These are phyloP conservation scores for Eulemur rufifrons DNA, from an alignment of 2,113 vertebrate species.

Conservation along the genomic window DNA sequence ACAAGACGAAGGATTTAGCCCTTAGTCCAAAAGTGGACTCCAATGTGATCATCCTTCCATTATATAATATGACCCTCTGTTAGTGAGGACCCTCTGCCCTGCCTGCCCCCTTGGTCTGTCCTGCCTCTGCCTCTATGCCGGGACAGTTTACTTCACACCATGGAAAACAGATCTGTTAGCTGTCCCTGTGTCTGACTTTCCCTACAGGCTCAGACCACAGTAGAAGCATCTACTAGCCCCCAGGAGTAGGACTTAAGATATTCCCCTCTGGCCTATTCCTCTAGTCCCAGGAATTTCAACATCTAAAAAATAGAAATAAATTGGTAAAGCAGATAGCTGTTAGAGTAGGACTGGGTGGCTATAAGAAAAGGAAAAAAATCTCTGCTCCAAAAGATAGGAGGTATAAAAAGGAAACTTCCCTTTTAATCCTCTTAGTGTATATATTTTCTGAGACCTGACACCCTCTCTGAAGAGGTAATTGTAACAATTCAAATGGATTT, in stretches of 20 bases:
- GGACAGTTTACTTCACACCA: background rate
- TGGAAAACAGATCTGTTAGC: background rate
- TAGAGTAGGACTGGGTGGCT: background rate
- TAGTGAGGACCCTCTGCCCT: no score
- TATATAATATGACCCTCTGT: background rate
- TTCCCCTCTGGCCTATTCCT: background rate
- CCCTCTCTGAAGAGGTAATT: background rate
- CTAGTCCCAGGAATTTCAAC: background rate
- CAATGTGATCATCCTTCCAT: background rate
- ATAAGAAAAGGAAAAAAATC: background rate
- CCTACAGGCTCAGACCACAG: background rate
- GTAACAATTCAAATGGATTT: conserved; percentile 32
- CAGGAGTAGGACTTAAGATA: background rate
- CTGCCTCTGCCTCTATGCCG: background rate
- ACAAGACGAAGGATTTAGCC: background rate
- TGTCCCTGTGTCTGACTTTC: background rate
- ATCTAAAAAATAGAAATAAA: background rate
- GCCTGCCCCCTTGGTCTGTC: background rate
- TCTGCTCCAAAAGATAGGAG: background rate
- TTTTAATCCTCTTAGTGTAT: background rate
- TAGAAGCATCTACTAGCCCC: background rate
- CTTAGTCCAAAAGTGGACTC: background rate
- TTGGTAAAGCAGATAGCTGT: background rate
- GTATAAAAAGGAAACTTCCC: background rate
- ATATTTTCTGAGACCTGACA: background rate